Conservation (phyloP, 2,888 invertebrate genomes). For the Trissolcus brochymenae region DNA sequence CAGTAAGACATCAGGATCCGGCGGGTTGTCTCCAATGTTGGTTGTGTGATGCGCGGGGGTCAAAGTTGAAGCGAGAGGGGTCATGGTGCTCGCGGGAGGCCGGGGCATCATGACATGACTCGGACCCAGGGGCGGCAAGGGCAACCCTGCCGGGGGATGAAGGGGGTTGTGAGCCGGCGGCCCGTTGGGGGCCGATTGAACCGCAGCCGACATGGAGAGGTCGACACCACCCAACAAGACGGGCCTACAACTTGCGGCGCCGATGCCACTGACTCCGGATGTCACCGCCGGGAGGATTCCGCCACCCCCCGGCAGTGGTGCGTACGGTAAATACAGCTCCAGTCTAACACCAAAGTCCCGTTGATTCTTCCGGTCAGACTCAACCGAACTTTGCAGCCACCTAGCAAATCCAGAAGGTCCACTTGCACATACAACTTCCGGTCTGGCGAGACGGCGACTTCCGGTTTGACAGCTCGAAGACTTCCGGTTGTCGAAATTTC, state of each 20-base stretch:
- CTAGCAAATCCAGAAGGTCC: too few species aligned
- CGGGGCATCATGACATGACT: conserved; percentile 68
- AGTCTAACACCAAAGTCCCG: conserved; percentile 66
- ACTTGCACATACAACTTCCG: too few species aligned
- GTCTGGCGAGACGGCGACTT: too few species aligned
- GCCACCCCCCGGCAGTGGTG: conserved; percentile 76
- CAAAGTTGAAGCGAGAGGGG: conserved; percentile 68
- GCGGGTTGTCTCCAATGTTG: conserved; percentile 77
- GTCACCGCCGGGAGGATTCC: conserved; percentile 75
- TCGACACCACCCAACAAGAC: conserved; percentile 74
- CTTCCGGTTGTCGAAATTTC: too few species aligned
- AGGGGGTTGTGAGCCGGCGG: conserved; percentile 62
- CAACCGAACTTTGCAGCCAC: too few species aligned
- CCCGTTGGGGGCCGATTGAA: conserved; percentile 66
- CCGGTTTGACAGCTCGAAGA: too few species aligned
- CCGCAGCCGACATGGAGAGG: conserved; percentile 76
- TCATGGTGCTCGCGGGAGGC: conserved; percentile 63
- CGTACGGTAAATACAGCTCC: conserved; percentile 76
- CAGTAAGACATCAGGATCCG: conserved; percentile 89
- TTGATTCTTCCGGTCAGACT: not conserved
- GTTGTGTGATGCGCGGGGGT: conserved; percentile 70
- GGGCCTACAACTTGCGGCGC: conserved; percentile 69
- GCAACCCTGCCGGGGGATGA: conserved; percentile 55
- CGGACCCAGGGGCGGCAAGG: conserved; percentile 61
- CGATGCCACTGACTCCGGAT: conserved; percentile 63